Evolutionary conservation across 2,113 vertebrate species (phyloP).

Genomic region (Tachysurus fulvidraco): DNA sequence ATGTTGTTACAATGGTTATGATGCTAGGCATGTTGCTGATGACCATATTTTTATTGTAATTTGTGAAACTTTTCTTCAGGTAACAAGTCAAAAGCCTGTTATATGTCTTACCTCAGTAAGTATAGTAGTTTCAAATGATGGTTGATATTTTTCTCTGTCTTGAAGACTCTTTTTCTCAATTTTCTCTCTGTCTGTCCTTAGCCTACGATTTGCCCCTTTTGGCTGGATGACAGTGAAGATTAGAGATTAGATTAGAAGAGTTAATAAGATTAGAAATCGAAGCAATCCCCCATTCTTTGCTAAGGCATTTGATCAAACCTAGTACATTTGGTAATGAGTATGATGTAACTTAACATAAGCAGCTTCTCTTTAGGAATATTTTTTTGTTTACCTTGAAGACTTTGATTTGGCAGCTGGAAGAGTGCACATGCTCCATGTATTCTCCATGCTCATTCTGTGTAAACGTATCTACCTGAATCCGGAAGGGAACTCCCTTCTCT

Average conservation of each 20-base stretch:
- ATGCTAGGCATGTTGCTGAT: background rate
- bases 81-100: background rate
- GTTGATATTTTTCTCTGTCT: slow-evolving; percentile 92
- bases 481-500: slow-evolving; percentile 92
- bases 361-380: background rate
- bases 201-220: slow-evolving; percentile 94
- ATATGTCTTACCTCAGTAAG: slow-evolving; percentile 83
- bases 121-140: slow-evolving; percentile 85
- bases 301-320: background rate
- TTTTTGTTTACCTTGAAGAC: slow-evolving; percentile 87
- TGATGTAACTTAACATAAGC: background rate
- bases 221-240: slow-evolving; percentile 69
- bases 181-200: slow-evolving; percentile 94
- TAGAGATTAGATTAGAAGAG: too few species aligned
- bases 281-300: background rate
- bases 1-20: background rate
- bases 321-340: background rate
- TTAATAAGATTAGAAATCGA: background rate
- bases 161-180: slow-evolving; percentile 86
- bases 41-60: background rate
- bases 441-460: slow-evolving; percentile 84
- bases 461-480: slow-evolving; percentile 92
- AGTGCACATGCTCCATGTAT: slow-evolving; percentile 86
- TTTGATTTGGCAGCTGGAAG: slow-evolving; percentile 95
- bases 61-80: background rate